These are phyloP conservation scores for Hucho hucho DNA, from an alignment of 2,113 vertebrate genomes.

Conservation along the genomic window DNA sequence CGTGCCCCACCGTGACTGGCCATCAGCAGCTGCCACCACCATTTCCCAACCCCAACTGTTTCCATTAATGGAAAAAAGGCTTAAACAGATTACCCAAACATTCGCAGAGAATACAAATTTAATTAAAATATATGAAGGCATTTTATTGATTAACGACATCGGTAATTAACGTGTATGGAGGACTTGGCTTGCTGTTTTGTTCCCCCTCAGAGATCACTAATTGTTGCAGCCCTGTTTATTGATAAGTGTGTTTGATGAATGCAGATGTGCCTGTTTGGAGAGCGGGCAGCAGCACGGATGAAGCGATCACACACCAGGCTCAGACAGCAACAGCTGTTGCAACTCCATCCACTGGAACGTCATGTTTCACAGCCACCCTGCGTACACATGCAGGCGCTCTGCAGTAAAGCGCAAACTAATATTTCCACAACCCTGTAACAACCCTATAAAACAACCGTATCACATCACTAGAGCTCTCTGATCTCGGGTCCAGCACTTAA, in stretches of 20 bases:
- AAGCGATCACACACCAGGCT: slow-evolving; percentile 95
- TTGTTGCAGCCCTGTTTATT: slow-evolving; percentile 88
- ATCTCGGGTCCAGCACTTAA: slow-evolving; percentile 96
- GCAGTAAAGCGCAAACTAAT: slow-evolving; percentile 86
- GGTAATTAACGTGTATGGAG: slow-evolving; percentile 85
- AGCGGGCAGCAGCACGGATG: slow-evolving; percentile 78
- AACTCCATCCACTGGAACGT: slow-evolving; percentile 87
- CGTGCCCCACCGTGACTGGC: slow-evolving; percentile 77
- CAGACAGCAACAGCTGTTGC: slow-evolving; percentile 94
- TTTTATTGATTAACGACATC: slow-evolving; percentile 92
- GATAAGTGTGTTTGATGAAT: slow-evolving; percentile 95
- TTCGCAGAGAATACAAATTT: slow-evolving; percentile 84
- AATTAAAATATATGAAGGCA: slow-evolving; percentile 89
- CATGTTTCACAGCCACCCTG: slow-evolving; percentile 86
- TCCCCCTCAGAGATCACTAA: slow-evolving; percentile 90
- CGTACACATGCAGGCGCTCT: slow-evolving; percentile 76
- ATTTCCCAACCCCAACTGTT: slow-evolving; percentile 73
- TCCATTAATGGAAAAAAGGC: slow-evolving; percentile 77
- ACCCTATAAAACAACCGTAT: slow-evolving; percentile 86
- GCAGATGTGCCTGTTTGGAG: slow-evolving; percentile 89
- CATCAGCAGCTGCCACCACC: slow-evolving; percentile 83
- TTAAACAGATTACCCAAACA: slow-evolving; percentile 77
- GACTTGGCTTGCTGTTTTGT: slow-evolving; percentile 75
- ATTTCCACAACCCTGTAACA: slow-evolving; percentile 82
- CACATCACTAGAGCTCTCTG: slow-evolving; percentile 88